Evolutionary conservation across 2,113 vertebrate genomes (phyloP), one percentile per base, ranked within the genome.

Genomic region (Chlorodrepanis virens): DNA sequence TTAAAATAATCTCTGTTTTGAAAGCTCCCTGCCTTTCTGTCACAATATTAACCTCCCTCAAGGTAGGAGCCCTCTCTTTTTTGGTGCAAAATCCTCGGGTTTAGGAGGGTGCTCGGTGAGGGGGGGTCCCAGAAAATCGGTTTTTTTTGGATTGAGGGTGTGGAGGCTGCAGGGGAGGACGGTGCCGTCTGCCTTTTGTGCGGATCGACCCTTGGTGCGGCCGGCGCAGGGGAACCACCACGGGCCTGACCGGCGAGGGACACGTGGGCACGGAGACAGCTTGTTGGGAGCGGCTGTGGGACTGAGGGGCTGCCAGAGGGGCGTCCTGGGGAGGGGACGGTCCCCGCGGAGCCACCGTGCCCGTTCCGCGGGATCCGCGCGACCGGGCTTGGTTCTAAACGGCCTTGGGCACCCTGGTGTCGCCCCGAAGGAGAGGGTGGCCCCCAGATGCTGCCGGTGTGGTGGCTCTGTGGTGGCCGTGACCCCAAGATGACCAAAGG

Each of bases 1-100:
- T 98, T 98, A 94, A 98, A 97, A 97, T 98, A 97, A 98, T 98
- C 96, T 89, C 90, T 97, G 95, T 98, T 98, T 98, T 98, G 98
- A 98, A 96, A 96, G 97, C 94, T 97, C 90, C 89, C 59, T 96
- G 91, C 63, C 8, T 92, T 82, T 74, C 89, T 98, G 98, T 98
- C 98, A 98, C 92, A 98, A 98, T 95, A 98, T 97, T 97, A 97
- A 93, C 93, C 93, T 91, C 80, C 80, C 59, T 19, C 96, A 97
- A 97, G 94, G 94, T 97, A 92, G 96, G 94, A 49, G 77, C 82
- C 16, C 89, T 83, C 45, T 39, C 69, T 67, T 80, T 80, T 92
- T 90, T 12, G 54, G 59, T 35, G 77, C 75, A 90, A 59, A 93
- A 95, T 82, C 87, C 9, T 92, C 68, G 53, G 56, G 54, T 65